Conservation (phyloP, 2,797 vertebrate genomes). For the Hippocampus kuda region DNA sequence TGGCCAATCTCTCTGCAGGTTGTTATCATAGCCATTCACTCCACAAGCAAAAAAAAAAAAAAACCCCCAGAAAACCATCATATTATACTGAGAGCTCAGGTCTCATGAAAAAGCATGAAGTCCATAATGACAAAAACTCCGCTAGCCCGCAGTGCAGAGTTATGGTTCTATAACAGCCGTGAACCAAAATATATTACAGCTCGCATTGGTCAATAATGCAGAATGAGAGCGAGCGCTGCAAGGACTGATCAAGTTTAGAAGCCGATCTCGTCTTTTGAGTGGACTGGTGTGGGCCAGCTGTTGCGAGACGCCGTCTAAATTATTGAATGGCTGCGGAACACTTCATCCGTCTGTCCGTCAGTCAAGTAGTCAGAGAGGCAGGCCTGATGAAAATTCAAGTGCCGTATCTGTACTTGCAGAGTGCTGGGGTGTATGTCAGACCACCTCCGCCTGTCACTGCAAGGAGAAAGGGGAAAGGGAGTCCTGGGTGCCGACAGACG, state of each 20-base stretch:
- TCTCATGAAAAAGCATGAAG: slow-evolving; percentile 42
- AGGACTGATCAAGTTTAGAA: slow-evolving; percentile 55
- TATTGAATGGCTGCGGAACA: slow-evolving; percentile 55
- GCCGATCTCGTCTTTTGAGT: slow-evolving; percentile 31
- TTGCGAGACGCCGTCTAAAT: slow-evolving; percentile 47
- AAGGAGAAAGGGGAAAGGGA: slow-evolving; percentile 27
- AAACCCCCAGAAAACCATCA: neutral
- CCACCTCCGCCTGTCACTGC: slow-evolving; percentile 43
- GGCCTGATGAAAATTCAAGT: slow-evolving; percentile 36
- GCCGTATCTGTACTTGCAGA: slow-evolving; percentile 29
- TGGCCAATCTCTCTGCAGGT: slow-evolving; percentile 16
- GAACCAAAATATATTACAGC: slow-evolving; percentile 41
- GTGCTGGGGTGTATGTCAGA: slow-evolving; percentile 18
- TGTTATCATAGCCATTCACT: slow-evolving; percentile 19
- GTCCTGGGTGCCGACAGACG: slow-evolving; percentile 23
- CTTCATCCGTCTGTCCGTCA: slow-evolving; percentile 48
- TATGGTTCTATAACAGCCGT: slow-evolving; percentile 30
- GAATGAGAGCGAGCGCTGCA: slow-evolving; percentile 33
- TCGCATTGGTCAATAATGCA: slow-evolving; percentile 41
- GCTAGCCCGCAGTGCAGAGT: slow-evolving; percentile 26
- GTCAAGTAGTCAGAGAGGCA: slow-evolving; percentile 26
- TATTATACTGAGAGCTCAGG: slow-evolving; percentile 12
- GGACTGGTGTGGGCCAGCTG: slow-evolving; percentile 22
- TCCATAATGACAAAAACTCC: slow-evolving; percentile 28
- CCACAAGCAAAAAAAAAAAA: neutral